Percentiles rank a stretch among this genome's conserved stretches.
phyloP scores from a whole-genome alignment of 2,888 invertebrate genomes.

The Philereme transversata region DNA sequence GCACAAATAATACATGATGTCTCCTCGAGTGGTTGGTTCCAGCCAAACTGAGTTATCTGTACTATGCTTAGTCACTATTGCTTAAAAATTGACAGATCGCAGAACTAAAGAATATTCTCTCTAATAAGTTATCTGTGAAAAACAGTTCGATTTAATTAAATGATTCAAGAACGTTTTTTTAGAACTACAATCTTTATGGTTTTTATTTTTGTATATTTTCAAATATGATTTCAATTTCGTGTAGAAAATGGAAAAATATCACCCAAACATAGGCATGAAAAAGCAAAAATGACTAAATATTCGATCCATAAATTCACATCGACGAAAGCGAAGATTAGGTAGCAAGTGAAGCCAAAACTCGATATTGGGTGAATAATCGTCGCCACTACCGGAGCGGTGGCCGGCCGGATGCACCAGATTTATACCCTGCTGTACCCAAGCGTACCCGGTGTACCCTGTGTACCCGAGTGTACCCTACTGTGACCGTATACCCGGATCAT shows the following conservation, averaged over 20 bases:
- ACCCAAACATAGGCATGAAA: slow-evolving; percentile 26
- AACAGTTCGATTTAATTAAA: too few relatives aligned
- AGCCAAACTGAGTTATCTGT: too few relatives aligned
- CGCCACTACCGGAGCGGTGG: slow-evolving; percentile 81
- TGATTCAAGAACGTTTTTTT: too few relatives aligned
- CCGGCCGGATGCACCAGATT: slow-evolving; percentile 80
- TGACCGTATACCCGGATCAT: slow-evolving; percentile 51
- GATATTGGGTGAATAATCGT: slow-evolving; percentile 84
- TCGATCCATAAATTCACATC: slow-evolving; percentile 65
- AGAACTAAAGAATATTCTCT: too few relatives aligned
- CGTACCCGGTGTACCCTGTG: slow-evolving; percentile 28
- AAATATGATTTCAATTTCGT: not conserved
- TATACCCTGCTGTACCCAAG: slow-evolving; percentile 64
- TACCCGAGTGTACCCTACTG: slow-evolving; percentile 57
- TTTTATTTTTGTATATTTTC: not conserved
- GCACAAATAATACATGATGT: too few relatives aligned
- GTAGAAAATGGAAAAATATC: slow-evolving; percentile 16
- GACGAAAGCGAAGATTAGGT: slow-evolving; percentile 79
- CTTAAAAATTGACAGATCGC: too few relatives aligned
- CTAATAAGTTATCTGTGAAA: too few relatives aligned
- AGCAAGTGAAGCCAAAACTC: slow-evolving; percentile 82
- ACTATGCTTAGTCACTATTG: too few relatives aligned
- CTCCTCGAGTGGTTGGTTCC: too few relatives aligned
- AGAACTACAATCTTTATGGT: too few relatives aligned
- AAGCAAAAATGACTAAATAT: slow-evolving; percentile 35